These are phyloP conservation scores for Heliornis fulica DNA, from an alignment of 2,113 vertebrate genomes.

Conservation along the genomic window DNA sequence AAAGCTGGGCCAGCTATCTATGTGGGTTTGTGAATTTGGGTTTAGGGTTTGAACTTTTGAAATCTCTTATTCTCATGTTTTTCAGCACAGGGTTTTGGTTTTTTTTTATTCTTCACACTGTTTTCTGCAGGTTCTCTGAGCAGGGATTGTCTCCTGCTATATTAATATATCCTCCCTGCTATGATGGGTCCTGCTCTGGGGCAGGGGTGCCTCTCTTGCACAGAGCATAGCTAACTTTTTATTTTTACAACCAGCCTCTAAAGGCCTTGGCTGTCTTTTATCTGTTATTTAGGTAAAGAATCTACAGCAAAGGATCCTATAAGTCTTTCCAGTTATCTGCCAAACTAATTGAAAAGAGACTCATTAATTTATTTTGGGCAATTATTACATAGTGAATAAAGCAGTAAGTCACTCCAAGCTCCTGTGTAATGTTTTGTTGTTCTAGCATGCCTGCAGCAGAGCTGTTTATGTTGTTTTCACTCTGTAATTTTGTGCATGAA, in stretches of 20 bases:
- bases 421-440: conserved; percentile 2
- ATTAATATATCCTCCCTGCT: not conserved
- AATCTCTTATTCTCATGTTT: not conserved
- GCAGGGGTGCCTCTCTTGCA: not conserved
- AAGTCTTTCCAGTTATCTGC: conserved; percentile 29
- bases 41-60: not conserved
- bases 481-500: conserved; percentile 60
- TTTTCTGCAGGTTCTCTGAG: not conserved
- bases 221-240: not conserved
- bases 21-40: not conserved
- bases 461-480: conserved; percentile 42
- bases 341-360: conserved; percentile 47
- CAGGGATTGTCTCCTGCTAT: not conserved
- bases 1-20: not conserved
- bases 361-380: conserved; percentile 46
- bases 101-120: not conserved
- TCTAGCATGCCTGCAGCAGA: conserved; percentile 52
- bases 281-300: not conserved
- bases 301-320: not conserved
- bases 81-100: not conserved
- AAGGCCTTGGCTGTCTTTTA: not conserved
- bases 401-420: conserved; percentile 38
- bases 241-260: not conserved
- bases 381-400: conserved; percentile 34
- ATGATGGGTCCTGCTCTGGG: not conserved